Conservation (phyloP, 2,888 invertebrate species). For the Strigamia maritima region DNA sequence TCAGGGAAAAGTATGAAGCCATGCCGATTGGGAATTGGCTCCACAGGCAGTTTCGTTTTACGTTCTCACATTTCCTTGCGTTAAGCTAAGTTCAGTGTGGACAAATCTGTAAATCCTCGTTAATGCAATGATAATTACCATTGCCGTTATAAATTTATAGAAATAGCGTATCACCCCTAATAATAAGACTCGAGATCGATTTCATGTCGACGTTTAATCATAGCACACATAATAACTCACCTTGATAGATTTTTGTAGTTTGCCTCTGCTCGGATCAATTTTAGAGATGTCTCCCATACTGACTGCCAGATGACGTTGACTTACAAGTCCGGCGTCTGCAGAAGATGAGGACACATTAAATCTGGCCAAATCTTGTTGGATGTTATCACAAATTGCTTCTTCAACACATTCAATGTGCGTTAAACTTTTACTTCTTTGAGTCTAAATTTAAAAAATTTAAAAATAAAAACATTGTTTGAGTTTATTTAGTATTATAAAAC, state of each 20-base stretch:
- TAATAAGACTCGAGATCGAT: neutral
- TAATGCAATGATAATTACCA: no score
- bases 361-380: constrained; percentile 28
- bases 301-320: constrained; percentile 11
- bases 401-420: constrained; percentile 23
- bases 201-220: neutral
- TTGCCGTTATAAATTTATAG: neutral
- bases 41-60: no score
- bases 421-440: constrained; percentile 29
- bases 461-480: neutral
- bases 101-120: no score
- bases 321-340: neutral
- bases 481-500: no score
- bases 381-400: constrained; percentile 24
- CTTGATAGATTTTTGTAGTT: constrained; percentile 15
- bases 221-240: neutral
- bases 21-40: no score
- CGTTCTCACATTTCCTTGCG: no score
- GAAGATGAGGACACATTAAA: neutral
- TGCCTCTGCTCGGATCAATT: constrained; percentile 23
- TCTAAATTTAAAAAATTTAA: neutral
- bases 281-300: constrained; percentile 24
- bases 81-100: no score
- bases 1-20: no score
- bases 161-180: no score